A percentile compares a stretch with the other conserved stretches of the same genome.
phyloP scores from a whole-genome alignment of 2,888 invertebrate species.

The Idaea straminata region DNA sequence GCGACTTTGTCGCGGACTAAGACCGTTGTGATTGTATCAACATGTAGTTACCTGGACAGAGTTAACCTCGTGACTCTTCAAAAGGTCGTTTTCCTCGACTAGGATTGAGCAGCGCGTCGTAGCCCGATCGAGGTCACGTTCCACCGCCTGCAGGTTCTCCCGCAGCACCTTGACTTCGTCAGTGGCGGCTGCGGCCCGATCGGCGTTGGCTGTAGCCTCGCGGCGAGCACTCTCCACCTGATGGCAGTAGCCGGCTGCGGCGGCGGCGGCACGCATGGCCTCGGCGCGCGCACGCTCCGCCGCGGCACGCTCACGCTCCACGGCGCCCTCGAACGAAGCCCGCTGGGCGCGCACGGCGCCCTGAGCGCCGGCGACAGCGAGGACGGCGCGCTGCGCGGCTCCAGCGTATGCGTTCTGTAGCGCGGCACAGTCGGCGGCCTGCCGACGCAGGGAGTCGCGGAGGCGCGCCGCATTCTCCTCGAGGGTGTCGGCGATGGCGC shows the following conservation, averaged over 20 bases:
- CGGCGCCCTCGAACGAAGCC: neutral
- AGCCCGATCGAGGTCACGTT: no score
- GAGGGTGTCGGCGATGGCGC: conserved; percentile 56
- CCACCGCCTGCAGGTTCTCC: neutral
- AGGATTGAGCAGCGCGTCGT: no score
- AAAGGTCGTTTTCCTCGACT: neutral
- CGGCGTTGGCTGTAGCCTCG: conserved; percentile 13
- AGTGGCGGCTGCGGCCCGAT: conserved; percentile 28
- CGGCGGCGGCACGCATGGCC: conserved; percentile 27
- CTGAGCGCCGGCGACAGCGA: conserved; percentile 27
- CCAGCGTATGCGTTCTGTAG: conserved; percentile 49
- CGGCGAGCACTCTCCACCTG: conserved; percentile 14
- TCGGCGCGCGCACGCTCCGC: conserved; percentile 19
- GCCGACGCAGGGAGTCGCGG: conserved; percentile 48
- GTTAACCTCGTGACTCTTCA: no score
- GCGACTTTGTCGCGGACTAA: neutral
- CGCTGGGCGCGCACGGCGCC: conserved; percentile 35
- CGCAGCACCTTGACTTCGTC: conserved; percentile 32
- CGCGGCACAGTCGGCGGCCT: conserved; percentile 48
- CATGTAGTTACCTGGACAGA: no score
- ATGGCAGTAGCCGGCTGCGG: conserved; percentile 17
- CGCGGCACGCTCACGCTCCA: neutral
- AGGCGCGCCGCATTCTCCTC: conserved; percentile 51
- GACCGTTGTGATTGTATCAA: no score
- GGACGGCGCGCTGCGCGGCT: conserved; percentile 37